Evolutionary conservation across 1,140 invertebrate genomes (phyloP), one percentile per base, ranked within the genome.

Genomic region (Cyrtorhinus lividipennis): DNA sequence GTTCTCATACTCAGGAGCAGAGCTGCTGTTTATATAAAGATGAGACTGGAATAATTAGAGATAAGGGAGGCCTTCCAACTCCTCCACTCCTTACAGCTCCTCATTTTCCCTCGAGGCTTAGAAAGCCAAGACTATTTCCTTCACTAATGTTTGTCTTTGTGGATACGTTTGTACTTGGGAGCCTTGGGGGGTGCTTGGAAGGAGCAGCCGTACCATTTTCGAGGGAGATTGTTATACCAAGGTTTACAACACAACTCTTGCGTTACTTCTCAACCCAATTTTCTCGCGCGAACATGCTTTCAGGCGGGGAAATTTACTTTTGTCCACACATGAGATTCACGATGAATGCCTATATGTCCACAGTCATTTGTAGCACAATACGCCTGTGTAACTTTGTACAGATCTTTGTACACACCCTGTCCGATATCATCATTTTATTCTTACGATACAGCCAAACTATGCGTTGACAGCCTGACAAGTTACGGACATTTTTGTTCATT

Each of bases 1-100:
- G 62, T 58, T 58, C n/a, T 58, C 56, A 24, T 27, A 8, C 8
- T 18, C 56, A n/a, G n/a, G n/a, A n/a, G n/a, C n/a, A n/a, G n/a
- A n/a, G n/a, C n/a, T n/a, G 24, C 62, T 63, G 62, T 63, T 63
- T 63, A 63, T 63, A 63, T 63, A 63, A 63, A 63, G 62, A 63
- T 63, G 56, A 25, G 26, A 63, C 48, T 24, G 62, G 62, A 58
- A 63, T 63, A 63, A 63, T 63, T 63, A 63, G 62, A 63, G 62
- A 63, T 63, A 63, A 63, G 62, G 30, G 24, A 1, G 25, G 53
- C 53, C 44, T 44, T 22, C 53, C 53, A 8, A n/a, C n/a, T n/a
- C n/a, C n/a, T n/a, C n/a, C n/a, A n/a, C n/a, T n/a, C n/a, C n/a
- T n/a, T 18, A n/a, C 15, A 20, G 48, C 48, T 8, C 15, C 15